A percentile compares a stretch with the other conserved stretches of the same genome.
phyloP scores from a whole-genome alignment of 2,113 vertebrate genomes.

The Psettodes erumei region DNA sequence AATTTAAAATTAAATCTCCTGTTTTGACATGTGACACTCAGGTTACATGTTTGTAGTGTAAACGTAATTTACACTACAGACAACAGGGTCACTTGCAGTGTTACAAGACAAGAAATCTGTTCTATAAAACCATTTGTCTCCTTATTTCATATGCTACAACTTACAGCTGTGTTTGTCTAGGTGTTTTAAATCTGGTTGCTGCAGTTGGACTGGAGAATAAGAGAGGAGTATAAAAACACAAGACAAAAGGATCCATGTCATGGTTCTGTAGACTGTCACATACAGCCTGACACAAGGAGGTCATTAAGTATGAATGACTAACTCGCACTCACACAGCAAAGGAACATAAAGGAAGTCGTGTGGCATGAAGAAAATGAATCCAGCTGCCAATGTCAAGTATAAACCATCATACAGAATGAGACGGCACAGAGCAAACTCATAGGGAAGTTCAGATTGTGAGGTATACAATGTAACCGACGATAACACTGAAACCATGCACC shows the following conservation, averaged over 20 bases:
- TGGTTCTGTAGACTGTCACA: slow-evolving; percentile 49
- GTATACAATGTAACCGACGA: background rate
- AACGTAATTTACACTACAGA: slow-evolving; percentile 16
- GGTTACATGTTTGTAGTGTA: background rate
- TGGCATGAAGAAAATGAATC: slow-evolving; percentile 61
- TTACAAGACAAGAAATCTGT: background rate
- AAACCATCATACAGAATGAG: slow-evolving; percentile 21
- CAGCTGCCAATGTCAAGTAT: slow-evolving; percentile 38
- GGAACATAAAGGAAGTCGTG: slow-evolving; percentile 65
- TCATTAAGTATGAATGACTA: slow-evolving; percentile 59
- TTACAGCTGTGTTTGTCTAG: background rate
- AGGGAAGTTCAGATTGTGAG: slow-evolving; percentile 24
- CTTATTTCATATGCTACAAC: slow-evolving; percentile 9
- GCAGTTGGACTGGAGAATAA: slow-evolving; percentile 30
- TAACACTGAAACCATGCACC: slow-evolving; percentile 5
- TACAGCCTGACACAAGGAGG: slow-evolving; percentile 45
- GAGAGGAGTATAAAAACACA: background rate
- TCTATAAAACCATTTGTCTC: slow-evolving; percentile 2
- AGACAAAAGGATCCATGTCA: slow-evolving; percentile 26
- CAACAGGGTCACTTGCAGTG: background rate
- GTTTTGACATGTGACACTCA: slow-evolving; percentile 5
- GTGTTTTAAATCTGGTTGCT: background rate
- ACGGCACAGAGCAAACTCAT: slow-evolving; percentile 35
- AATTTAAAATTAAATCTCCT: slow-evolving; percentile 8
- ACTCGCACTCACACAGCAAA: slow-evolving; percentile 50